Conservation (phyloP, 2,888 invertebrate genomes). For the Sthenelais limicola region DNA sequence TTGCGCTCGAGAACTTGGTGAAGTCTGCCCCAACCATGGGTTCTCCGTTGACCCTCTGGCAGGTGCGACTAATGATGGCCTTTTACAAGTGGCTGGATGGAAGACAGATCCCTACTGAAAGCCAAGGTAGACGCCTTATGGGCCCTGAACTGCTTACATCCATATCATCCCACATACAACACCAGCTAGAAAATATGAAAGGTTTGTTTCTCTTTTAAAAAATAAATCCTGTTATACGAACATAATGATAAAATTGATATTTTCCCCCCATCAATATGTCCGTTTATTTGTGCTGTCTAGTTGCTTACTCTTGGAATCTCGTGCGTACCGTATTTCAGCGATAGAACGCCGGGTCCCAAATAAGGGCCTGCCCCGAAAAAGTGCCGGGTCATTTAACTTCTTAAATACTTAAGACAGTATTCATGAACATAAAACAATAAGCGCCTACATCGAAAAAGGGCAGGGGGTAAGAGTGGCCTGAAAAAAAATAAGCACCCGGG, state of each 20-base stretch:
- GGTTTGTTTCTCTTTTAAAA: background rate
- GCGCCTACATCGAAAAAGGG: too few relatives aligned
- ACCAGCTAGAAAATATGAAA: constrained; percentile 15
- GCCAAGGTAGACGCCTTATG: constrained; percentile 15
- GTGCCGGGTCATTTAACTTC: too few relatives aligned
- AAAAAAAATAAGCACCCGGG: too few relatives aligned
- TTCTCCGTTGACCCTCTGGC: constrained; percentile 43
- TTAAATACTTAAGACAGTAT: too few relatives aligned
- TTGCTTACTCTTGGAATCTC: too few relatives aligned
- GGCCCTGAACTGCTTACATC: constrained; percentile 43
- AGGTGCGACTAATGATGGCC: constrained; percentile 45
- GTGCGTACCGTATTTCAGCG: too few relatives aligned
- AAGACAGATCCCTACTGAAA: background rate
- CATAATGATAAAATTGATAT: background rate
- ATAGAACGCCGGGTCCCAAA: too few relatives aligned
- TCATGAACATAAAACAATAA: too few relatives aligned
- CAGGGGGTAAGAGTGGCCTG: too few relatives aligned
- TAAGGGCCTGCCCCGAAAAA: too few relatives aligned
- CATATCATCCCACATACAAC: constrained; percentile 32
- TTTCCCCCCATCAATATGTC: background rate
- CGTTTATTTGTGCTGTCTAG: too few relatives aligned
- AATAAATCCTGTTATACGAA: background rate
- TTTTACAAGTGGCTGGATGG: constrained; percentile 42
- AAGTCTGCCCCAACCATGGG: background rate
- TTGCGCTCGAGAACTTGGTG: constrained; percentile 55